A percentile compares a stretch with the other conserved stretches of the same genome.
These are phyloP conservation scores for Chloropsis cyanopogon DNA, from an alignment of 2,113 vertebrate genomes.

Conservation along the genomic window DNA sequence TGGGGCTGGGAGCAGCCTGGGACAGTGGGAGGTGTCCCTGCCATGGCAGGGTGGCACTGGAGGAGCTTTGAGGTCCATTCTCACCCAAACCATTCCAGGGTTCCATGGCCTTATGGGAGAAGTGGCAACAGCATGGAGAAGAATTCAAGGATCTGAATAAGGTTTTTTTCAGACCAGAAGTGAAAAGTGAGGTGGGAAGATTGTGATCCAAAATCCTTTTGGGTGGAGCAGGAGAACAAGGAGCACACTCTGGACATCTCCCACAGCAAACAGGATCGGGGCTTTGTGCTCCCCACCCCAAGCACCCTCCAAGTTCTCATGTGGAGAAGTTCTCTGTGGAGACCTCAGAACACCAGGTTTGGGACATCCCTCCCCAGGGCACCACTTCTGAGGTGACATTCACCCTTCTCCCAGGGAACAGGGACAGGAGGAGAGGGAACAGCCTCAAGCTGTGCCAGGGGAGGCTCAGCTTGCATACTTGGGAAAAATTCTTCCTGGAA, in stretches of 20 bases:
- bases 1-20: not conserved
- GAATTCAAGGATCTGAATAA: not conserved
- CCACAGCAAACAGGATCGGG: not conserved
- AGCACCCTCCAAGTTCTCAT: not conserved
- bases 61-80: fast-evolving
- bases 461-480: not conserved
- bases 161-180: not conserved
- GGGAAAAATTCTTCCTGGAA: not conserved
- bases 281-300: not conserved
- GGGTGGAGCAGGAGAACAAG: not conserved
- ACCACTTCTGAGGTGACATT: not conserved
- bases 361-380: not conserved
- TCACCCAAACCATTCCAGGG: not conserved
- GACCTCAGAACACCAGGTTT: not conserved
- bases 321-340: not conserved
- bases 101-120: not conserved
- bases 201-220: not conserved
- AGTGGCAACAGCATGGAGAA: not conserved
- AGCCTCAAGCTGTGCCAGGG: not conserved
- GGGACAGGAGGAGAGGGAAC: not conserved
- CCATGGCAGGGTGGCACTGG: not conserved
- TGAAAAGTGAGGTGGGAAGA: not conserved
- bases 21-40: not conserved
- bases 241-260: fast-evolving
- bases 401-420: not conserved